phyloP scores from a whole-genome alignment of 2,888 invertebrate species.

The Melipona beecheii region DNA sequence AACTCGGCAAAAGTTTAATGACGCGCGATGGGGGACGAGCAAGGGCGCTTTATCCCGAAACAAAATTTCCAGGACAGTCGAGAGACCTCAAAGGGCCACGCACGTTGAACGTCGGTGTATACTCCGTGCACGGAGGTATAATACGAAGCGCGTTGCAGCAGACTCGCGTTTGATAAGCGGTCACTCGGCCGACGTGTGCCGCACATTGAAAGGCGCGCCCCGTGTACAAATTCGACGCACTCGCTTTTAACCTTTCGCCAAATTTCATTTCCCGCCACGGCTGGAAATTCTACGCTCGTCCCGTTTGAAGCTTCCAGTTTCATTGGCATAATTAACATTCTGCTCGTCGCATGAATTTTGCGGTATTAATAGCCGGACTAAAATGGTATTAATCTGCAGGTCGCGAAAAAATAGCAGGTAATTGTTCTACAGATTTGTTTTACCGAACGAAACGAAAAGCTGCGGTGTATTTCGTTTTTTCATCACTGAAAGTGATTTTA shows the following conservation, averaged over 20 bases:
- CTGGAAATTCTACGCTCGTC: neutral
- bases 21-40: constrained; percentile 52
- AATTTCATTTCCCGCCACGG: neutral
- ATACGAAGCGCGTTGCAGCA: neutral
- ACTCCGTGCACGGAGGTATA: neutral
- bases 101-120: constrained; percentile 9
- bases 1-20: constrained; percentile 62
- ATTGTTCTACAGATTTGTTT: too few species aligned
- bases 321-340: neutral
- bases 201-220: neutral
- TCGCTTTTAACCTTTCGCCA: neutral
- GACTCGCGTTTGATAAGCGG: neutral
- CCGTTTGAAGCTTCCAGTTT: neutral
- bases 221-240: constrained; percentile 3
- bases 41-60: constrained; percentile 20
- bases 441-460: too few species aligned
- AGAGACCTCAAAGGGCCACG: constrained; percentile 13
- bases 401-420: neutral
- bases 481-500: too few species aligned
- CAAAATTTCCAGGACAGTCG: constrained; percentile 28
- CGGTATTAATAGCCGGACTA: neutral
- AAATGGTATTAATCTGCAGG: neutral
- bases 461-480: too few species aligned
- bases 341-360: neutral
- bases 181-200: neutral